A percentile compares a stretch with the other conserved stretches of the same genome.
Conservation (phyloP, 2,797 vertebrate genomes). For the Pogoniulus pusillus region DNA sequence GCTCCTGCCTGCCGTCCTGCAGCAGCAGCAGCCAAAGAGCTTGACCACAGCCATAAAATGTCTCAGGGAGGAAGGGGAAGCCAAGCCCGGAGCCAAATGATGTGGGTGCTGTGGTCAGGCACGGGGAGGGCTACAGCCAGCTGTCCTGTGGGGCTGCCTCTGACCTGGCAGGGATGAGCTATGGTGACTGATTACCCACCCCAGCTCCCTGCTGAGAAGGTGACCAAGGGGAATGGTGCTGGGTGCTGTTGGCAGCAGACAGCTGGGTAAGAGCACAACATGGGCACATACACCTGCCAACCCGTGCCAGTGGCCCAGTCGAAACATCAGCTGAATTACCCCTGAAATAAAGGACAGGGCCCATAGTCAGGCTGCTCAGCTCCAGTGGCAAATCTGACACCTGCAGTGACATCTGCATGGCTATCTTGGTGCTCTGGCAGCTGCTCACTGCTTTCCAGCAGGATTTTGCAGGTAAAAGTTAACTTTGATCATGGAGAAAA, state of each 20-base stretch:
- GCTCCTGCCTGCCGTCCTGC: background rate
- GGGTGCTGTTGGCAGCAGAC: background rate
- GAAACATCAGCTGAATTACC: background rate
- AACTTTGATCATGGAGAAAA: background rate
- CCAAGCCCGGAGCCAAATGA: background rate
- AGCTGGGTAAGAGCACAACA: background rate
- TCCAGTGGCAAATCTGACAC: background rate
- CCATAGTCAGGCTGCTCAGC: background rate
- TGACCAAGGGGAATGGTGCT: background rate
- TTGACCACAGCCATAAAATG: accelerated
- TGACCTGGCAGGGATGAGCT: accelerated
- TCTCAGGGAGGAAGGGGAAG: background rate
- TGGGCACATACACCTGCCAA: background rate
- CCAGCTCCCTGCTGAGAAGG: background rate
- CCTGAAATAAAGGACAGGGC: background rate
- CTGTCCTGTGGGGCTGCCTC: background rate
- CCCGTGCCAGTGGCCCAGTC: background rate
- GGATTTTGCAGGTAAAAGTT: background rate
- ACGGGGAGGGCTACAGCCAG: accelerated
- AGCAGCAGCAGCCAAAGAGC: accelerated
- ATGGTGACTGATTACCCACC: background rate
- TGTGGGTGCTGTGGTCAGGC: background rate
- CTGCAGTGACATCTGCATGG: background rate
- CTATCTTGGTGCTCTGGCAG: background rate
- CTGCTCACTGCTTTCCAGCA: background rate